Evolutionary conservation across 2,888 invertebrate species (phyloP).

Genomic region (Tenthredo distinguenda): DNA sequence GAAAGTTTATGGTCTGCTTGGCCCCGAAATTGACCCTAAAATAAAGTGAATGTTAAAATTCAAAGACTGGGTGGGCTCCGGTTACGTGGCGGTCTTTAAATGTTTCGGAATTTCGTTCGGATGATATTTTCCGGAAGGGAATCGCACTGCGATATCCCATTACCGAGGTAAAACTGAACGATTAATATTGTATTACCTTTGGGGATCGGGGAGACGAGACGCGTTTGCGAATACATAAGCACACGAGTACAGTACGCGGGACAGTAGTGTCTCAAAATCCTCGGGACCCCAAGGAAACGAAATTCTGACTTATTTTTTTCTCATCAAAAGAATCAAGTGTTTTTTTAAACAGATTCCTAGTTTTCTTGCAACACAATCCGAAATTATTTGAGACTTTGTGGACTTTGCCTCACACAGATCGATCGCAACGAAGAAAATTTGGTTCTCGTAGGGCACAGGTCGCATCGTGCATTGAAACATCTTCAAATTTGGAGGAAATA

Average conservation of each 20-base stretch:
- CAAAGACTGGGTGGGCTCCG: not conserved
- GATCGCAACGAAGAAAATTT: too few species aligned
- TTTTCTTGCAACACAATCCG: too few species aligned
- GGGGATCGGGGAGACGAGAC: not conserved
- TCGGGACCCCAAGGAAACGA: not conserved
- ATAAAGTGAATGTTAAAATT: constrained; percentile 11
- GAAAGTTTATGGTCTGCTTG: not conserved
- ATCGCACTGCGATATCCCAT: constrained; percentile 21
- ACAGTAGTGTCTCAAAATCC: not conserved
- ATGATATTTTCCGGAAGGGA: constrained; percentile 24
- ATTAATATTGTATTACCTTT: constrained; percentile 40
- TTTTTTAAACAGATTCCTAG: too few species aligned
- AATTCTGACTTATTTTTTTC: not conserved
- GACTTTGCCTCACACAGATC: too few species aligned
- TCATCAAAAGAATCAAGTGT: too few species aligned
- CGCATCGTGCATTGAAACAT: too few species aligned
- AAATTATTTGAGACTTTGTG: too few species aligned
- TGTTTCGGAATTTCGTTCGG: constrained; percentile 11
- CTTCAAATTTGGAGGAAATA: not conserved
- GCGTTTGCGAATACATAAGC: constrained; percentile 26
- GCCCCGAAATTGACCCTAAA: not conserved
- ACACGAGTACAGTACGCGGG: not conserved
- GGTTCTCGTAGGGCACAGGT: too few species aligned
- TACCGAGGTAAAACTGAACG: constrained; percentile 29
- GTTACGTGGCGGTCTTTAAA: constrained; percentile 16